Evolutionary conservation across 2,113 vertebrate species (phyloP), one percentile per base, ranked within the genome.

Genomic region (Spizaetus ornatus): DNA sequence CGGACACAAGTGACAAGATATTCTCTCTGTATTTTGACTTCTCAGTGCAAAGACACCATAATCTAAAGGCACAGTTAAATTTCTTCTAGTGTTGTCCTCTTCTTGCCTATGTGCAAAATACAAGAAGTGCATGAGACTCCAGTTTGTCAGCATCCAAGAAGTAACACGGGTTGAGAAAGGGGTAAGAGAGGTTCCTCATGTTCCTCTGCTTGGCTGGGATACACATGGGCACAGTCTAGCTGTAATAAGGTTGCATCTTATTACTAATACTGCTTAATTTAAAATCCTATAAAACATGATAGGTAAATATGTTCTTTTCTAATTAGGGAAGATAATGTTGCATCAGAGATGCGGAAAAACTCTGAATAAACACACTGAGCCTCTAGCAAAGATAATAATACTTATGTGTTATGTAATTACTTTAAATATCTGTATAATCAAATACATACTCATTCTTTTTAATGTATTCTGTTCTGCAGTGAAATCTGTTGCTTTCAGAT

Each of bases 341-440:
- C 43, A 84, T 90, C 29, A 62, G 62, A 95, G 69, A 90, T 52
- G 26, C 1, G 3, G 27, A 81, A 86, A 94, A 95, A 71, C 18
- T 62, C 53, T 84, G 66, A 90, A 88, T 86, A 96, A 97, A 95
- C 31, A 94, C 11, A 67, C 23, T 50, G 56, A 95, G 67, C 43
- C 52, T 77, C 67, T 78, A 95, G 72, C 82, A 88, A 95, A 96
- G 52, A 79, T 74, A 83, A 86, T 81, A 79, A 73, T 71, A 85
- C 73, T 84, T 84, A 48, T 8, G 16, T 43, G 23, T 76, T 88
- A 45, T 45, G 31, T 71, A 90, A 95, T 94, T 94, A 90, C 73
- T 90, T 91, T 70, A 94, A 93, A 83, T 85, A 94, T 66, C 73
- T 86, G n/a, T 66, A 73, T 63, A 85, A 95, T 80, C 63, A 95